phyloP scores from a whole-genome alignment of 2,113 vertebrate genomes.

The Argyrosomus japonicus region DNA sequence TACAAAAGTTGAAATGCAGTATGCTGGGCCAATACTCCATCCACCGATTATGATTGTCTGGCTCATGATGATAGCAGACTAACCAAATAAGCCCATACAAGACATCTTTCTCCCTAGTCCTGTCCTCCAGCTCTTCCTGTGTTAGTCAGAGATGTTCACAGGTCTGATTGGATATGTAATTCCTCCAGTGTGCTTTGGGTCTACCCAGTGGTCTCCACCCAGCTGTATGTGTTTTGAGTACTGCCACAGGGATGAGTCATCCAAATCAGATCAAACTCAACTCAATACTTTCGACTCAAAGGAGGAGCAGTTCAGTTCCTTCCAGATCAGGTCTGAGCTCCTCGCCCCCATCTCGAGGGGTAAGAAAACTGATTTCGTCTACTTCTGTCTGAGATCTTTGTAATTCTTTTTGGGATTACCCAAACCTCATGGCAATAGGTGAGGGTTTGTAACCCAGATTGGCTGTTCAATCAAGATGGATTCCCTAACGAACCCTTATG shows the following conservation, averaged over 20 bases:
- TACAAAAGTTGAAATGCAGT: not conserved
- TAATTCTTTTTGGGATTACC: not conserved
- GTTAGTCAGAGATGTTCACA: not conserved
- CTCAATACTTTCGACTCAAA: not conserved
- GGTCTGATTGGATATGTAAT: not conserved
- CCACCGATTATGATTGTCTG: not conserved
- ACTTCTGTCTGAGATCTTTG: not conserved
- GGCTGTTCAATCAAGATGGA: not conserved
- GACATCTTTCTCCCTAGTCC: not conserved
- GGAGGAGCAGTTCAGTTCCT: not conserved
- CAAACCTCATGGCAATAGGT: not conserved
- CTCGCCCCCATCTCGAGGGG: not conserved
- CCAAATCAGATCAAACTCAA: not conserved
- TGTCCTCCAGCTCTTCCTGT: not conserved
- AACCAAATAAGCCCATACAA: not conserved
- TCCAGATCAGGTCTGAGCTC: not conserved
- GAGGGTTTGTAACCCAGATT: not conserved
- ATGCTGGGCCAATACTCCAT: conserved; percentile 4
- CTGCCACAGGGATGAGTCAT: not conserved
- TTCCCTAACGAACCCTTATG: not conserved
- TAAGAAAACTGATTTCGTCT: not conserved
- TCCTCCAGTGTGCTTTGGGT: not conserved
- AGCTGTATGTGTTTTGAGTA: not conserved
- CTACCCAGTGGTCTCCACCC: not conserved
- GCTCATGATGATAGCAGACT: not conserved